Base-by-base conservation (phyloP, 2,797 vertebrate species). In the Distichodus sexfasciatus region DNA sequence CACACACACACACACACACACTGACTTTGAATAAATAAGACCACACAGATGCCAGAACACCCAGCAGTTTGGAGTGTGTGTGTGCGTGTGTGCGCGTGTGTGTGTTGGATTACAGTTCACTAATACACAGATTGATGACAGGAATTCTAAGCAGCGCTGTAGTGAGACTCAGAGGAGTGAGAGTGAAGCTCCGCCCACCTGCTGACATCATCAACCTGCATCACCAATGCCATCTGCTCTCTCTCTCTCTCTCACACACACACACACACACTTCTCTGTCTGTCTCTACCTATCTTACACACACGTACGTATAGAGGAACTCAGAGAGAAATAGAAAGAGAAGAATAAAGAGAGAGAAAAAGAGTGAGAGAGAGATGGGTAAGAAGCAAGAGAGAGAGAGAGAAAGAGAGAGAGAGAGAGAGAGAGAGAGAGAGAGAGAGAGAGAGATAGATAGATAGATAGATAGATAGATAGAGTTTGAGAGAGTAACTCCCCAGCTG, bases 211-310 rank as follows among this genome's bases (percentile, higher is more conserved):
- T 51, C 44, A 62, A 61, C 57, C 69, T 36, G 44, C 2, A 11
- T 75, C 78, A 75, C 50, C 51, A 51, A 12, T 46, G 72, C 74
- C 78, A 82, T 82, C 81, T 82, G 81, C 60, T 75, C 48, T 63
- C 44, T 19, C 31, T 43, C 44, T 48, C 31, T 23, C 54, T 51
- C 41, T 50, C 67, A 44, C 51, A 60, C 54, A 53, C n/a, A 21
- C 36, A 21, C 36, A 61, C 26, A 61, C n/a, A 23, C 12, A 66
- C 5, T n/a, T n/a, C n/a, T n/a, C n/a, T n/a, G n/a, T n/a, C n/a
- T n/a, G n/a, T n/a, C n/a, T n/a, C n/a, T n/a, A n/a, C n/a, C n/a
- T n/a, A n/a, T 12, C 7, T 33, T 5, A 23, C 46, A 55, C 50
- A 43, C 17, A 46, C 7, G n/a, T 29, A 43, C 14, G 24, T 28